Percentiles rank a stretch among this genome's conserved stretches.
Conservation (phyloP, 2,113 vertebrate genomes). For the Apteryx owenii region DNA sequence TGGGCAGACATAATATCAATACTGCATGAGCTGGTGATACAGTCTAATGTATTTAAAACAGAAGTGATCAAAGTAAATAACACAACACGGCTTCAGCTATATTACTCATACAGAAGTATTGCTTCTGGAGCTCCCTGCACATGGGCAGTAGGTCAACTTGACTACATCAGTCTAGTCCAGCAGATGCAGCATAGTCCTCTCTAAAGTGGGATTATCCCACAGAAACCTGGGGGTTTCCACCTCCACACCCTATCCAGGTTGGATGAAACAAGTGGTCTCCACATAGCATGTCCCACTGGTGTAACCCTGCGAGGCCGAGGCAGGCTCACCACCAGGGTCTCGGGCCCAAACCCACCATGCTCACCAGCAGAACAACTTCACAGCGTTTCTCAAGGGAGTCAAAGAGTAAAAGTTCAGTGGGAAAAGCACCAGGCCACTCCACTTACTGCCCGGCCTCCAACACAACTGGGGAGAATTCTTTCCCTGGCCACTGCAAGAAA, state of each 20-base stretch:
- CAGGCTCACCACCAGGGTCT: not conserved
- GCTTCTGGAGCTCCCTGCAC: not conserved
- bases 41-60: not conserved
- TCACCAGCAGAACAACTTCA: not conserved
- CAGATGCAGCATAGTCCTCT: fast-evolving
- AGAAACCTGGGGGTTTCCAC: not conserved
- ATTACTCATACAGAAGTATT: not conserved
- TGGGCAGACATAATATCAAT: fast-evolving
- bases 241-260: not conserved
- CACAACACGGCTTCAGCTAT: not conserved
- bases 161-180: not conserved
- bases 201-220: not conserved
- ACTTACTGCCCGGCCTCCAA: not conserved
- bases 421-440: not conserved
- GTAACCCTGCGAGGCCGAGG: not conserved
- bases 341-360: fast-evolving
- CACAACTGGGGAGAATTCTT: not conserved
- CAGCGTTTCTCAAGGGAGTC: not conserved
- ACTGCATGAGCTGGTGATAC: fast-evolving
- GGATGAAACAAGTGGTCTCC: too few species aligned
- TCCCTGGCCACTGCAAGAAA: not conserved
- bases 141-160: not conserved
- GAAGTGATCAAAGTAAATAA: not conserved
- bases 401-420: not conserved
- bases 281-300: not conserved